Conservation (phyloP, 2,888 invertebrate species). For the Resseliella maxima region DNA sequence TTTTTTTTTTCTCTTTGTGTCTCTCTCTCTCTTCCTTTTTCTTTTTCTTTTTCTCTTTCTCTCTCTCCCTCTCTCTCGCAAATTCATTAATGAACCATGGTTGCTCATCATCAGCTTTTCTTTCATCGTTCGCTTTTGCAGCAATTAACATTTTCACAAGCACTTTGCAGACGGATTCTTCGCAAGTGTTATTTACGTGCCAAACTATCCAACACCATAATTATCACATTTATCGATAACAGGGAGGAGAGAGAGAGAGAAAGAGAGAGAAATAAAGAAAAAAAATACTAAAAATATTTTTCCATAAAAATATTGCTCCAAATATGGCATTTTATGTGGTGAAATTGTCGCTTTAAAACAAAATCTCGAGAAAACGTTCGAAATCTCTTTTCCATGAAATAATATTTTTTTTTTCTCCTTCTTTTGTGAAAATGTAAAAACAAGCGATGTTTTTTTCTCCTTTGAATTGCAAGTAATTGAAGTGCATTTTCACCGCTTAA, state of each 20-base stretch:
- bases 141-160: slow-evolving; percentile 9
- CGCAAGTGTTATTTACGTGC: neutral
- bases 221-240: slow-evolving; percentile 39
- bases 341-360: neutral
- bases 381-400: neutral
- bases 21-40: no score
- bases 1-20: neutral
- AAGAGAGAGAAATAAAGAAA: neutral
- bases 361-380: neutral
- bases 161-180: neutral
- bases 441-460: neutral
- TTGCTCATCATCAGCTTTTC: neutral
- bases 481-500: slow-evolving; percentile 35
- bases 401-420: neutral
- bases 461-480: neutral
- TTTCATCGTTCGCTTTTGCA: neutral
- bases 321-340: neutral
- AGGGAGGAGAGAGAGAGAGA: neutral
- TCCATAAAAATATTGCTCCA: neutral
- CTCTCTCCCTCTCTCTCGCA: neutral
- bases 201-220: slow-evolving; percentile 31
- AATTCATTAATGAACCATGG: neutral
- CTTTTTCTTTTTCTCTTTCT: no score
- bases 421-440: neutral
- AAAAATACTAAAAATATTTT: slow-evolving; percentile 1